Conservation (phyloP, 1,140 invertebrate species). For the fruit fly (Drosophila melanogaster) region DNA sequence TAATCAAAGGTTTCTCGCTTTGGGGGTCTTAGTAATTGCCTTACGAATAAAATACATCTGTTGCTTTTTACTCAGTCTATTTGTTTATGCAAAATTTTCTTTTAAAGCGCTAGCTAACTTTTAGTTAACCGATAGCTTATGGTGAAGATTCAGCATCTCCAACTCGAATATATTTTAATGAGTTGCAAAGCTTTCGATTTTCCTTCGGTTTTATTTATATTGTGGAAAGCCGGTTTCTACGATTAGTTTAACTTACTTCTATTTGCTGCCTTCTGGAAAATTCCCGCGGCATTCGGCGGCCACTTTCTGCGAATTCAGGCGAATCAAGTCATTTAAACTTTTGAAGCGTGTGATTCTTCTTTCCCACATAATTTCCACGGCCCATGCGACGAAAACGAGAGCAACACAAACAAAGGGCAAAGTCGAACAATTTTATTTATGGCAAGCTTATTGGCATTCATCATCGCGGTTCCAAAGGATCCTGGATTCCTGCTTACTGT, state of each 20-base stretch:
- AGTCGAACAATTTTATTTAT: conserved; percentile 74
- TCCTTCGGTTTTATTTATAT: neutral
- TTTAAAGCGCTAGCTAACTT: no score
- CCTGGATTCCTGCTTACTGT: conserved; percentile 17
- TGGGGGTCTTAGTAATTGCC: no score
- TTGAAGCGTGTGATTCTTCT: conserved; percentile 75
- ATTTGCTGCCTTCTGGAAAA: neutral
- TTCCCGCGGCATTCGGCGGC: neutral
- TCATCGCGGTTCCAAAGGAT: conserved; percentile 41
- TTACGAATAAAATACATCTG: no score
- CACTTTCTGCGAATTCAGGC: conserved; percentile 44
- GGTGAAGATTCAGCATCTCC: no score
- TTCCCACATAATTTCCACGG: conserved; percentile 69
- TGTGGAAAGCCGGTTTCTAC: neutral
- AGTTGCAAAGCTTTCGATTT: no score
- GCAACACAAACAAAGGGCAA: conserved; percentile 31
- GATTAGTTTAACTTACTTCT: neutral
- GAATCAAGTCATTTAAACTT: conserved; percentile 82
- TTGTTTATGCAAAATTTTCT: no score
- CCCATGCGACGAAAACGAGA: conserved; percentile 12
- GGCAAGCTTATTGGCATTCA: conserved; percentile 79
- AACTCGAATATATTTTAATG: no score
- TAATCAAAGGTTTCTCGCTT: no score
- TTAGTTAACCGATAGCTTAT: no score
- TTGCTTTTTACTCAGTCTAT: no score